Conservation (phyloP, 1,140 invertebrate species). For the Spodoptera frugiperda region DNA sequence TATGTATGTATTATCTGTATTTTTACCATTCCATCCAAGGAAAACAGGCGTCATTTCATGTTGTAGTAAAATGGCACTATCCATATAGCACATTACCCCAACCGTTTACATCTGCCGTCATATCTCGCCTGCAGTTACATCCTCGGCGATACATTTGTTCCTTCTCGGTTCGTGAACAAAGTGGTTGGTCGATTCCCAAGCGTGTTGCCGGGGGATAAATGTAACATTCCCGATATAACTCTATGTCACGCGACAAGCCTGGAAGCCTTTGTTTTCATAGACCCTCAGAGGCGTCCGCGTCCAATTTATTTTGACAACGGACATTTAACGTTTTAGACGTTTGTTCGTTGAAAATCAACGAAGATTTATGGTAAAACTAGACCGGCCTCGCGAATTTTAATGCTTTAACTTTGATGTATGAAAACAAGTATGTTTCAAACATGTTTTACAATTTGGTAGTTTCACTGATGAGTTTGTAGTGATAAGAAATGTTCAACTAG, state of each 20-base stretch:
- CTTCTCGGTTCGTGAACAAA: conserved; percentile 32
- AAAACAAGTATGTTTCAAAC: no score
- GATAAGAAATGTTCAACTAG: no score
- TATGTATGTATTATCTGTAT: no score
- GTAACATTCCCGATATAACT: conserved; percentile 30
- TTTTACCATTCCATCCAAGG: no score
- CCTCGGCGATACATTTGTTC: conserved; percentile 19
- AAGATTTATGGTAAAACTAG: neutral
- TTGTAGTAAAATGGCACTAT: neutral
- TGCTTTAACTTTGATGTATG: no score
- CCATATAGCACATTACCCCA: neutral
- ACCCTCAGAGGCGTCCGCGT: conserved; percentile 7
- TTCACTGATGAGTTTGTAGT: no score
- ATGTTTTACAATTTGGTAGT: no score
- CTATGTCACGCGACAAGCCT: conserved; percentile 31
- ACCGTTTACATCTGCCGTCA: conserved; percentile 28
- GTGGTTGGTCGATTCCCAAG: conserved; percentile 18
- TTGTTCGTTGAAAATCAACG: conserved; percentile 10
- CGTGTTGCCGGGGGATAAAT: conserved; percentile 5
- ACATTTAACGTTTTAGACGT: conserved; percentile 22
- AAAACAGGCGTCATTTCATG: no score
- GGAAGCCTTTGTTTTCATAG: conserved; percentile 27
- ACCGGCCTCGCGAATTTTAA: neutral
- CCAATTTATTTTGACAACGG: conserved; percentile 40
- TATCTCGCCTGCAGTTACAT: conserved; percentile 29